Base-by-base conservation (phyloP, 2,888 invertebrate species). In the Imbricaverruca yamaguchii region DNA sequence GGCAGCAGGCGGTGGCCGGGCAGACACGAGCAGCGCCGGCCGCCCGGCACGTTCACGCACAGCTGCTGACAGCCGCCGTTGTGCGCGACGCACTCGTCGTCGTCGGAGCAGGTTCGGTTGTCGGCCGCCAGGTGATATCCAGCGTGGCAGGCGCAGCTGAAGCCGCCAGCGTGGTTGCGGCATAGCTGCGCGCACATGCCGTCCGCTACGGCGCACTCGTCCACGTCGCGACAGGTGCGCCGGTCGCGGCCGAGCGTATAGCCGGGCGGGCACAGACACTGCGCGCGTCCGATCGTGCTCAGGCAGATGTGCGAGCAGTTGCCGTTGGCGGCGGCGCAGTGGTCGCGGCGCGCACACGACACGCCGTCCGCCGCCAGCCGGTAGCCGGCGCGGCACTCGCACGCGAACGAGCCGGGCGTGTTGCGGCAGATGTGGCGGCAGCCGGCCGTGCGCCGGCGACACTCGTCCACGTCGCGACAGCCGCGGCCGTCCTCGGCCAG, bases 271-370 rank as follows among this genome's bases (percentile, higher is more conserved):
- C 83, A 82, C 77, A 80, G 57, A 77, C 82, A 82, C 39, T 15
- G 56, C 57, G 80, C 82, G 11, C 80, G 59, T 21, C 67, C 77
- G 15, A 25, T 39, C n/a, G 53, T 39, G 21, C 77, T 78, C 80
- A 81, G 81, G 0, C 77, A 81, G 80, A 84, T 84, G 83, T 90
- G 88, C 0, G 89, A 89, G 84, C 90, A 90, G 79, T 87, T 87
- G 39, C 85, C 86, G 81, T 86, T 87, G 15, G 86, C 86, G 61
- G 81, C 85, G 0, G 86, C 85, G 80, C 90, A 90, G 84, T 90
- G 90, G 83, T 90, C 88, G 9, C 88, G 85, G 83, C 90, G 90
- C 82, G 88, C 86, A 85, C 91, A 91, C 65, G 89, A 88, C 85
- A 89, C 90, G 85, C 89, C 89, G 87, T 82, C 83, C 15, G 74